These are phyloP conservation scores for Punctoribates punctum DNA, from an alignment of 2,888 invertebrate genomes.

Conservation along the genomic window DNA sequence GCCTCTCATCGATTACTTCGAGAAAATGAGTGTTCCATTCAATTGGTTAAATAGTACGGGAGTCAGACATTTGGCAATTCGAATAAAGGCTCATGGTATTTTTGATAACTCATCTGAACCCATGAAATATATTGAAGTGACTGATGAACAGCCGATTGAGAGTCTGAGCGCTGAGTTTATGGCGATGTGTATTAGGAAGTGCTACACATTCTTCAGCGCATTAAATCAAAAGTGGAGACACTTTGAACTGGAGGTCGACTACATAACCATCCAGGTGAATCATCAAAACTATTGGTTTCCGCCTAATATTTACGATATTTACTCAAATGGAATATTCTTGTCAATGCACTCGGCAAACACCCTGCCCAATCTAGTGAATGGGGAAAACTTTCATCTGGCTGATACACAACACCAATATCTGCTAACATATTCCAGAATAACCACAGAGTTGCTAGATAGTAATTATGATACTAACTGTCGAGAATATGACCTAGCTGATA, in stretches of 20 bases:
- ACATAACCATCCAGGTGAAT: not conserved
- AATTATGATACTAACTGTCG: not conserved
- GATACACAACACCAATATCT: not conserved
- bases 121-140: not conserved
- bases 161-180: not conserved
- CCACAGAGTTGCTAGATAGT: not conserved
- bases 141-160: not conserved
- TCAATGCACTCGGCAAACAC: not conserved
- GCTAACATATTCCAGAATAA: not conserved
- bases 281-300: not conserved
- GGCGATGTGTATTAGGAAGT: not conserved
- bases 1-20: not conserved
- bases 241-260: not conserved
- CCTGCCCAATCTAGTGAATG: not conserved
- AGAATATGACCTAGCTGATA: not conserved
- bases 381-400: not conserved
- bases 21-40: not conserved
- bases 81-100: not conserved
- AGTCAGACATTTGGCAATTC: not conserved
- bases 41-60: not conserved
- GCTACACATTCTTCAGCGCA: slow-evolving; percentile 24
- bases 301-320: not conserved
- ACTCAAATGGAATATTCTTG: not conserved
- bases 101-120: not conserved
- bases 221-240: not conserved